A percentile compares a stretch with the other conserved stretches of the same genome.
Evolutionary conservation across 2,797 vertebrate genomes (phyloP).

Genomic region (Babyrousa celebensis): DNA sequence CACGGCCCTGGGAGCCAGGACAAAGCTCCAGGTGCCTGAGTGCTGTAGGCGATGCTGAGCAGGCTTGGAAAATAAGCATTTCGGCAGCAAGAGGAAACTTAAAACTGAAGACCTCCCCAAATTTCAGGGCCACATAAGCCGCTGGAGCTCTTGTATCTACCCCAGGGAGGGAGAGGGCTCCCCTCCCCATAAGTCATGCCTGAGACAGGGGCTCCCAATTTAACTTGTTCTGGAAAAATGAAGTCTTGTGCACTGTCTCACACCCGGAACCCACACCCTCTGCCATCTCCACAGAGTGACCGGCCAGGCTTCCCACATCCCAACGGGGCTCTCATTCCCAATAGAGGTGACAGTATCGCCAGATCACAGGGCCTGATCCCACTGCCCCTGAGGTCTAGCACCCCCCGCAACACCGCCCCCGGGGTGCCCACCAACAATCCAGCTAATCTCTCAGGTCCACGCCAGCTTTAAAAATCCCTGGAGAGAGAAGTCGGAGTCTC

Average conservation of each 20-base stretch:
- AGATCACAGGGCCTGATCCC: rapidly evolving
- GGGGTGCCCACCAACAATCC: not conserved
- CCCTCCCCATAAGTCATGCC: rapidly evolving
- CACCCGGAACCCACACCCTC: no score
- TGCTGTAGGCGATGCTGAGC: rapidly evolving
- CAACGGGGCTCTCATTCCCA: rapidly evolving
- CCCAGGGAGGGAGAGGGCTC: not conserved
- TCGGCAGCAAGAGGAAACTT: not conserved
- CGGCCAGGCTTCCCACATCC: rapidly evolving
- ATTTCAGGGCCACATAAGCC: not conserved
- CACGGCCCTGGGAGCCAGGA: not conserved
- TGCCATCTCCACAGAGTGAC: rapidly evolving
- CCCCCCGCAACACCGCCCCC: rapidly evolving
- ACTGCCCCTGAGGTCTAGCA: rapidly evolving
- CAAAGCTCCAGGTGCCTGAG: not conserved
- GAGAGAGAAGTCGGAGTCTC: not conserved
- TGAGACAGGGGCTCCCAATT: not conserved
- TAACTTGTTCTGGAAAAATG: not conserved
- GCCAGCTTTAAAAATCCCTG: not conserved
- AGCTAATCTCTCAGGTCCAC: not conserved
- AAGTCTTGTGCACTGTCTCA: not conserved
- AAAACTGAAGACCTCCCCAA: not conserved
- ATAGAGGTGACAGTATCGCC: rapidly evolving
- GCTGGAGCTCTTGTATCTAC: not conserved
- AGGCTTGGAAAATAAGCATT: not conserved